Evolutionary conservation across 2,113 vertebrate species (phyloP), one percentile per base, ranked within the genome.

Genomic region (Regulus satrapa): DNA sequence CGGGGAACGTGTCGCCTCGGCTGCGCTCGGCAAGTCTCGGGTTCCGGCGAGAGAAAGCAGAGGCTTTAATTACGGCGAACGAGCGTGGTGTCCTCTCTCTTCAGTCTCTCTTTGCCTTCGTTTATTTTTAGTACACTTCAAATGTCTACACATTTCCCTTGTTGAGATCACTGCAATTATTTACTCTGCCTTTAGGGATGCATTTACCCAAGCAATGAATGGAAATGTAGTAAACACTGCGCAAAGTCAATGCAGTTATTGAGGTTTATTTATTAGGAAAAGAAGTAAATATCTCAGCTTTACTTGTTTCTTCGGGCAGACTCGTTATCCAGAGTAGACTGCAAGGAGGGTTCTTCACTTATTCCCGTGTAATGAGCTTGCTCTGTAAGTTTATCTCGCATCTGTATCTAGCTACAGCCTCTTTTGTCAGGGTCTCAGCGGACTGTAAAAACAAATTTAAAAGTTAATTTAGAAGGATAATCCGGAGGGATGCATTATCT

Each of bases 101-200:
- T 67, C 96, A 77, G 88, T 81, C 95, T 97, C 95, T 97, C 95
- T 97, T 97, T 90, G 89, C 96, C 95, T 90, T 34, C 76, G 95
- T 97, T 98, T 98, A 97, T 98, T 98, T 98, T 98, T 97, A 98
- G 97, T 69, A 81, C 93, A 51, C 96, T 97, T 95, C 95, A 94
- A 76, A 98, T 97, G 96, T 97, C 97, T 97, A 92, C 97, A 97
- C 97, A 92, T 97, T 96, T 97, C 96, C 96, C 96, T 95, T 82
- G 95, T 76, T 93, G 97, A 93, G 96, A 97, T 96, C 81, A 93
- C 92, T 83, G 83, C 90, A 97, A 97, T 98, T 97, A 97, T 97
- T 97, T 96, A 92, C 97, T 97, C 88, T 97, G 95, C 97, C 96
- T 98, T 97, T 86, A 92, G 97, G 97, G 97, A 97, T 96, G 94